A percentile compares a stretch with the other conserved stretches of the same genome.
Conservation (phyloP, 2,797 vertebrate species). For the Cirrhinus molitorella region DNA sequence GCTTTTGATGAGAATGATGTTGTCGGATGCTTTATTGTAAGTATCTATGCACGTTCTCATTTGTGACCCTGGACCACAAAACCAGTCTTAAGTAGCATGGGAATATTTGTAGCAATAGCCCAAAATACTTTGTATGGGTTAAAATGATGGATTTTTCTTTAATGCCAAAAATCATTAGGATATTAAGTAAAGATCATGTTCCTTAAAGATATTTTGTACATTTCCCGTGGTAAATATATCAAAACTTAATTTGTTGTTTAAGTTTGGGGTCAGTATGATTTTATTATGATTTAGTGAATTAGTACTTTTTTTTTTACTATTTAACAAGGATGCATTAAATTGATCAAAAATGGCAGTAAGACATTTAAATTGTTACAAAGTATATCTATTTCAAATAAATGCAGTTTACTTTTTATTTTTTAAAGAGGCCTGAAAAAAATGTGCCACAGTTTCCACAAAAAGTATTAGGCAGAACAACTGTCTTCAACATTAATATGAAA, state of each 20-base stretch:
- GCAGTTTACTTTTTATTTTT: neutral
- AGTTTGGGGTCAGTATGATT: neutral
- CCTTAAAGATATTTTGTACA: no score
- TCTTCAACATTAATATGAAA: neutral
- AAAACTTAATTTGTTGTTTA: no score
- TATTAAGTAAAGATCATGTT: no score
- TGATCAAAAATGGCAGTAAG: neutral
- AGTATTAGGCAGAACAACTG: neutral
- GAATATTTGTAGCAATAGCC: no score
- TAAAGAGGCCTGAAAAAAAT: neutral
- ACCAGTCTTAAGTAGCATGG: no score
- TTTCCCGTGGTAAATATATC: no score
- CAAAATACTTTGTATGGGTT: no score
- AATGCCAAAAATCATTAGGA: no score
- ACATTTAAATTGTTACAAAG: neutral
- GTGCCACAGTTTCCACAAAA: neutral
- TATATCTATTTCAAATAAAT: neutral
- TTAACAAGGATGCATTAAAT: neutral
- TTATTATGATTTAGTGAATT: neutral
- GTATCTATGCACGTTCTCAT: slow-evolving; percentile 58
- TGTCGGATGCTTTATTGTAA: slow-evolving; percentile 95
- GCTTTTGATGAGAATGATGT: slow-evolving; percentile 97
- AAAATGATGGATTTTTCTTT: no score
- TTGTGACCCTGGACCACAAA: no score
- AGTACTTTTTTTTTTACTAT: neutral